phyloP scores from a whole-genome alignment of 2,888 invertebrate genomes.

The Antitype chi region DNA sequence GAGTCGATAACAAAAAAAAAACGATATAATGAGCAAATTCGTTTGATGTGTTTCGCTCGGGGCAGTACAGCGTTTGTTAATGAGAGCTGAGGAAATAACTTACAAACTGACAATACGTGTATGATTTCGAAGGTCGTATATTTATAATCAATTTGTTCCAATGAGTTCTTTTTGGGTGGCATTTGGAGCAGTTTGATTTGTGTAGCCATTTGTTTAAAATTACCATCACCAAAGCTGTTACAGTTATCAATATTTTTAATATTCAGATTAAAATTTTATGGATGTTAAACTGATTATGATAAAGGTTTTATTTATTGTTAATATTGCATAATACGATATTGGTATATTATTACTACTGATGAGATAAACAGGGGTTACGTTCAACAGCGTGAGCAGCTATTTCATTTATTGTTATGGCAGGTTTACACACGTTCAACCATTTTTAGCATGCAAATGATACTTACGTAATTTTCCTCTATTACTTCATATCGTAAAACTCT shows the following conservation, averaged over 20 bases:
- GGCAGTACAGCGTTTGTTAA: constrained; percentile 77
- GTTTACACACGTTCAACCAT: neutral
- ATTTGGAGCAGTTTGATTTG: constrained; percentile 66
- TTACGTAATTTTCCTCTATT: constrained; percentile 19
- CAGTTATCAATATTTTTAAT: constrained; percentile 50
- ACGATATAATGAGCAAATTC: constrained; percentile 72
- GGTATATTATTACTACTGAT: neutral
- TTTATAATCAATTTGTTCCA: constrained; percentile 73
- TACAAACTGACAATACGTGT: constrained; percentile 71
- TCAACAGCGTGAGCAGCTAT: neutral
- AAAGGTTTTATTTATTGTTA: constrained; percentile 19
- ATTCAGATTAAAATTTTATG: constrained; percentile 48
- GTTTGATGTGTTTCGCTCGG: constrained; percentile 71
- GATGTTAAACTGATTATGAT: constrained; percentile 38
- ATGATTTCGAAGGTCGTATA: constrained; percentile 70
- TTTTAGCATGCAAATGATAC: constrained; percentile 1
- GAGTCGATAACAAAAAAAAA: constrained; percentile 67
- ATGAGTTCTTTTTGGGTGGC: constrained; percentile 72
- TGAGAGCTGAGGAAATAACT: constrained; percentile 72
- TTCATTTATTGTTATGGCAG: neutral
- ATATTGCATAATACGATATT: constrained; percentile 11
- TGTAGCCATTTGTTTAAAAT: constrained; percentile 66
- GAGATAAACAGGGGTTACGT: neutral
- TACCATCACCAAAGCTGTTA: constrained; percentile 57
- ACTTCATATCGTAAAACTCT: constrained; percentile 35